Evolutionary conservation across 1,140 invertebrate genomes (phyloP), one percentile per base, ranked within the genome.

Genomic region (Melipona quadrifasciata): DNA sequence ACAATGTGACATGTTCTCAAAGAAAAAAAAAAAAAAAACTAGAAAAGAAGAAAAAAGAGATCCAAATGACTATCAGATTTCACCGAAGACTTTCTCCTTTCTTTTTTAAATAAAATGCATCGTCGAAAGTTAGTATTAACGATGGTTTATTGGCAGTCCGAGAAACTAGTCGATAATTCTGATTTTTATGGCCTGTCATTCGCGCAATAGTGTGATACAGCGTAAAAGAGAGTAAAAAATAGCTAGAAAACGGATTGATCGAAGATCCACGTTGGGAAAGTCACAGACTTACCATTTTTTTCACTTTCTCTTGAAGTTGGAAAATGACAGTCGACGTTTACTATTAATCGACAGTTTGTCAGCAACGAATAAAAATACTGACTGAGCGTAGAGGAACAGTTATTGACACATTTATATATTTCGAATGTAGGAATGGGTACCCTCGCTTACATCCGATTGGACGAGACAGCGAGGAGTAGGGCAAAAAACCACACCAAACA

Each of bases 321-420:
- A 68, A 84, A 55, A 72, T 27, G 82, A 47, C 19, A 47, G 6
- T 14, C 51, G 47, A 71, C 4, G 70, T 67, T 74, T 51, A 74
- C 71, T 80, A 80, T 65, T 80, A 58, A 83, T 77, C 57, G 65
- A 58, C 84, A 77, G 84, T 89, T 89, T 87, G 76, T 55, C 79
- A 89, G 71, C 74, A 57, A 39, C 70, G 85, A 89, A 86, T 74
- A 86, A 87, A 82, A 67, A 79, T 70, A 84, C 74, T 89, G 88
- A 90, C 89, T 90, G 89, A 90, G 85, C 74, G 70, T 55, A 65
- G 77, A 57, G 61, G 86, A 81, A 80, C 88, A 70, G 89, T 83
- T 90, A 90, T 90, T 90, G 89, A 88, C 89, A 89, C 89, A 81
- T 90, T 90, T 90, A 90, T 90, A 90, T 85, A 90, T 90, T 90